Percentiles rank a stretch among this genome's conserved stretches.
Evolutionary conservation across 1,140 invertebrate species (phyloP).

Genomic region (Delia radicum): DNA sequence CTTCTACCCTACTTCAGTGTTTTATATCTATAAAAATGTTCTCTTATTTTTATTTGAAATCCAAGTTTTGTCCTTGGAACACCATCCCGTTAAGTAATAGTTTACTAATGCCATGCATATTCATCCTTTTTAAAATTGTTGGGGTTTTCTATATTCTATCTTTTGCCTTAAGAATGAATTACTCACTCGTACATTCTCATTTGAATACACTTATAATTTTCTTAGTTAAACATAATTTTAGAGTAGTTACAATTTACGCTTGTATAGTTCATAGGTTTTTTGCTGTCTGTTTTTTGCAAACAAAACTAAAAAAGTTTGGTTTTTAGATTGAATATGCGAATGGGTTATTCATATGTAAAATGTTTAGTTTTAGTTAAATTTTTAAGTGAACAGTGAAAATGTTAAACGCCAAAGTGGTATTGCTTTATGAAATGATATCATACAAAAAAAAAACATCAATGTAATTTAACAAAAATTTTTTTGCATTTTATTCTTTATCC

Average conservation of each 20-base stretch:
- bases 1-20: no score
- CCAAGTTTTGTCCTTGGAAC: no score
- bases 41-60: no score
- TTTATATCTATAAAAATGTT: no score
- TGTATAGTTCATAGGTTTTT: conserved; percentile 13
- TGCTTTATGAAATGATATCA: no score
- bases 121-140: background rate
- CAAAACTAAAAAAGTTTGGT: background rate
- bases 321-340: conserved; percentile 19
- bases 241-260: conserved; percentile 22
- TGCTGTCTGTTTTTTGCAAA: background rate
- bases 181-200: background rate
- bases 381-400: background rate
- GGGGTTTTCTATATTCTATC: no score
- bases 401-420: no score
- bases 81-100: background rate
- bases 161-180: background rate
- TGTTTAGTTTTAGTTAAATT: conserved; percentile 12
- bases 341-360: conserved; percentile 19
- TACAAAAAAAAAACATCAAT: no score
- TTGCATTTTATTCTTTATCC: no score
- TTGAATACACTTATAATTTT: conserved; percentile 23
- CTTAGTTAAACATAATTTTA: conserved; percentile 21
- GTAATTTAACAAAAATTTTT: no score
- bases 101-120: background rate